These are phyloP conservation scores for Pachycephala philippinensis DNA, from an alignment of 2,113 vertebrate genomes.

Conservation along the genomic window DNA sequence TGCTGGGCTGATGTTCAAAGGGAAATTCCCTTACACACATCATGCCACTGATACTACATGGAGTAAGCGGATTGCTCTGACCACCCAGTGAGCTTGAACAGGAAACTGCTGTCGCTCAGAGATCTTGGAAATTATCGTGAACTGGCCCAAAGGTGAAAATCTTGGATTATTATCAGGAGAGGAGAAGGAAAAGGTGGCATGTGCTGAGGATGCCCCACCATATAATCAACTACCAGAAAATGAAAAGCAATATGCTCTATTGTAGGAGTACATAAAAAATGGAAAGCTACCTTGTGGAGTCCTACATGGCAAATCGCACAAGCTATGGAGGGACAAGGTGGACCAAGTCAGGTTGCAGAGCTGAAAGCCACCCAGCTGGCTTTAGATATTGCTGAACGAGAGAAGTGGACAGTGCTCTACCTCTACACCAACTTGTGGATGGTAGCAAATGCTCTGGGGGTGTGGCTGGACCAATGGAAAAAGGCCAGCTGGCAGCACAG, in stretches of 20 bases:
- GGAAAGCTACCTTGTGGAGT: neutral
- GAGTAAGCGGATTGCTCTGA: neutral
- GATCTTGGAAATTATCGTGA: neutral
- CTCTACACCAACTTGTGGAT: no score
- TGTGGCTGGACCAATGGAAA: neutral
- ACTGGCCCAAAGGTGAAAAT: neutral
- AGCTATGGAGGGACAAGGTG: neutral
- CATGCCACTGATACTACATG: neutral
- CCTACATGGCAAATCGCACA: neutral
- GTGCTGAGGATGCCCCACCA: neutral
- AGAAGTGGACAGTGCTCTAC: neutral
- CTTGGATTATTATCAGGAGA: neutral
- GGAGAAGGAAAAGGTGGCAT: neutral
- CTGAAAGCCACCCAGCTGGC: neutral
- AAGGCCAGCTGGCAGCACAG: neutral
- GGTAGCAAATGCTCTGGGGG: neutral
- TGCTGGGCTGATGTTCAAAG: neutral
- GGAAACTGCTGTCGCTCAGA: fast-evolving
- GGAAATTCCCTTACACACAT: no score
- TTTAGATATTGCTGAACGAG: neutral
- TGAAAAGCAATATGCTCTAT: neutral
- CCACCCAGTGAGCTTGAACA: neutral
- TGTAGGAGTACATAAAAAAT: neutral
- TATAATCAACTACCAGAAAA: neutral
- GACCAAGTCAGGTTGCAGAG: neutral